Evolutionary conservation across 2,113 vertebrate genomes (phyloP).

Genomic region (Aramus guarauna): DNA sequence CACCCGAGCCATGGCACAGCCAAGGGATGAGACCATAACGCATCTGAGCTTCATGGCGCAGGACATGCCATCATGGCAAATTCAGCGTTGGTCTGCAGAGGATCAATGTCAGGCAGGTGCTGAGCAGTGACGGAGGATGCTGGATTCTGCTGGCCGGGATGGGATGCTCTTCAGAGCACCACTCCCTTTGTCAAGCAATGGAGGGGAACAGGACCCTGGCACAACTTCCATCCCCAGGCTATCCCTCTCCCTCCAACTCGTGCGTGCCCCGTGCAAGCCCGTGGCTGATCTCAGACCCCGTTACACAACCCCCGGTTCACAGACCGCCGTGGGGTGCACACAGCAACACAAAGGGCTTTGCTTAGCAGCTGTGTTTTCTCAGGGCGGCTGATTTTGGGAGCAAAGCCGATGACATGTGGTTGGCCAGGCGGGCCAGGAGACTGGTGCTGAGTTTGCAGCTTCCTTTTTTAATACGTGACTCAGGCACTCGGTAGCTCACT

Average conservation of each 20-base stretch:
- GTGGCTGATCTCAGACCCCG: background rate
- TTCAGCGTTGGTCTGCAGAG: background rate
- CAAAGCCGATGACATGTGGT: conserved; percentile 66
- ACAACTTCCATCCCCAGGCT: background rate
- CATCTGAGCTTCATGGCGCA: fast-evolving
- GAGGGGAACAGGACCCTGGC: background rate
- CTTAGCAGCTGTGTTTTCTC: conserved; percentile 67
- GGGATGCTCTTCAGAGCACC: fast-evolving
- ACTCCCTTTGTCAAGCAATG: fast-evolving
- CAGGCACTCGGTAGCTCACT: conserved; percentile 43
- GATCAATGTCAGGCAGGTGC: background rate
- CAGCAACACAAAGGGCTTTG: conserved; percentile 63
- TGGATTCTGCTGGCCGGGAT: fast-evolving
- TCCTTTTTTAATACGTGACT: conserved; percentile 64
- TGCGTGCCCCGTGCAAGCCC: background rate
- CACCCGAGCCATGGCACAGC: fast-evolving
- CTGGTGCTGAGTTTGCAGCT: conserved; percentile 82
- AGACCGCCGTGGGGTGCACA: background rate
- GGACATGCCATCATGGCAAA: fast-evolving
- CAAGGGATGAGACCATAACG: background rate
- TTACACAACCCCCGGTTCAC: background rate
- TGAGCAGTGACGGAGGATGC: background rate
- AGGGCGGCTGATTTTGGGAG: conserved; percentile 69
- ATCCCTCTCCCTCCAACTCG: fast-evolving
- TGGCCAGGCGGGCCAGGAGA: conserved; percentile 61